Percentiles rank a stretch among this genome's conserved stretches.
Conservation (phyloP, 2,888 invertebrate species). For the Metacarcinus magister region DNA sequence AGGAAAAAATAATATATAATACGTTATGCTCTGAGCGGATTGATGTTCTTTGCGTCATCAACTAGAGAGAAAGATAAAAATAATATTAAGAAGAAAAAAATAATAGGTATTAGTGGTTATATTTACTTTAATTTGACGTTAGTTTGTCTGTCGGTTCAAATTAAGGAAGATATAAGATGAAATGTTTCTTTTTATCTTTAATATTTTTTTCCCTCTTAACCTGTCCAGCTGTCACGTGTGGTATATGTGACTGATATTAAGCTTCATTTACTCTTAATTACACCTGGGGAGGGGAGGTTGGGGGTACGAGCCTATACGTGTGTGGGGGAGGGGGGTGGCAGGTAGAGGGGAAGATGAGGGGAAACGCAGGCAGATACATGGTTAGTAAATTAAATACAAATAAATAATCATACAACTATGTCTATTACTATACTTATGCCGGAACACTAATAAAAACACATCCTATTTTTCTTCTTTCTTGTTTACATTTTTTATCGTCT, state of each 20-base stretch:
- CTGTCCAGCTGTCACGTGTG: conserved; percentile 29
- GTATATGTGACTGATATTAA: not conserved
- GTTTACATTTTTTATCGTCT: not conserved
- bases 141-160: not conserved
- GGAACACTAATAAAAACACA: not conserved
- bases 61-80: not conserved
- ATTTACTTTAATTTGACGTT: not conserved
- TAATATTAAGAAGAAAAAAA: not conserved
- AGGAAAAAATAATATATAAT: not conserved
- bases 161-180: not conserved
- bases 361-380: not conserved
- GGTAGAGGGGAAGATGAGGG: not conserved
- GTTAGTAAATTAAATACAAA: not conserved
- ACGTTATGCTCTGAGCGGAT: not conserved
- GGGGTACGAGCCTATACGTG: not conserved
- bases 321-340: not conserved
- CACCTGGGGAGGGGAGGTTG: not conserved
- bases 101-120: not conserved
- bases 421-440: not conserved
- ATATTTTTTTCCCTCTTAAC: not conserved
- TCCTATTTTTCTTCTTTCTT: too few relatives aligned
- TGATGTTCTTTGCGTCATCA: not conserved
- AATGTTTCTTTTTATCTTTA: not conserved
- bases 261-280: not conserved
- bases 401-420: not conserved